phyloP scores from a whole-genome alignment of 2,888 invertebrate species.

The Rhingia campestris region DNA sequence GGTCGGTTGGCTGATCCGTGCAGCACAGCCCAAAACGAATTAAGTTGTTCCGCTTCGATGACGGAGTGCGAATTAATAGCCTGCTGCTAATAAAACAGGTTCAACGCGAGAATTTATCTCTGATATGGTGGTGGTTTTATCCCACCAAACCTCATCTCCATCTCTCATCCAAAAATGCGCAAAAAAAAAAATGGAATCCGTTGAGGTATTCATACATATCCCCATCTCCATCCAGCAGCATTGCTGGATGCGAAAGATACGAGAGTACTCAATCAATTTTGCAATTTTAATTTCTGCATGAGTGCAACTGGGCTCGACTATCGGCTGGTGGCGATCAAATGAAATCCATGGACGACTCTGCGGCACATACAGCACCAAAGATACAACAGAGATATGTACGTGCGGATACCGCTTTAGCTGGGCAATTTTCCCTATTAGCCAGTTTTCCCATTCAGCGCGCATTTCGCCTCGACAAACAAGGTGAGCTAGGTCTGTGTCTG shows the following conservation, averaged over 20 bases:
- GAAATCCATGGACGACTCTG: conserved; percentile 41
- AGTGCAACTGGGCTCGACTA: conserved; percentile 60
- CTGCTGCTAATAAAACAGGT: conserved; percentile 50
- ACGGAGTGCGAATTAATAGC: conserved; percentile 49
- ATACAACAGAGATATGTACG: background rate
- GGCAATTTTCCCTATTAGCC: conserved; percentile 57
- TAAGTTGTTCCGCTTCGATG: conserved; percentile 60
- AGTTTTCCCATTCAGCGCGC: conserved; percentile 53
- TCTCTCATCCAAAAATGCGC: conserved; percentile 12
- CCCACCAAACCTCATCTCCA: conserved; percentile 32
- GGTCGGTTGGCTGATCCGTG: conserved; percentile 20
- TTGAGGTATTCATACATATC: conserved; percentile 35
- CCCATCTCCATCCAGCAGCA: background rate
- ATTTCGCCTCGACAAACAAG: conserved; percentile 63
- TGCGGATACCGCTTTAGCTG: conserved; percentile 25
- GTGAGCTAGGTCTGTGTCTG: conserved; percentile 68
- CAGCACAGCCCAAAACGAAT: conserved; percentile 46
- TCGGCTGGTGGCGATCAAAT: conserved; percentile 44
- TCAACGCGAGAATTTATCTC: conserved; percentile 53
- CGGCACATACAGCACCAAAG: background rate
- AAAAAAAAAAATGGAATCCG: conserved; percentile 20
- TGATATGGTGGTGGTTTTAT: conserved; percentile 17
- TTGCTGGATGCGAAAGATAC: conserved; percentile 13
- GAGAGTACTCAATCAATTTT: conserved; percentile 69
- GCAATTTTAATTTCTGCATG: conserved; percentile 69